Conservation (phyloP, 2,797 vertebrate genomes). For the Selene dorsalis region DNA sequence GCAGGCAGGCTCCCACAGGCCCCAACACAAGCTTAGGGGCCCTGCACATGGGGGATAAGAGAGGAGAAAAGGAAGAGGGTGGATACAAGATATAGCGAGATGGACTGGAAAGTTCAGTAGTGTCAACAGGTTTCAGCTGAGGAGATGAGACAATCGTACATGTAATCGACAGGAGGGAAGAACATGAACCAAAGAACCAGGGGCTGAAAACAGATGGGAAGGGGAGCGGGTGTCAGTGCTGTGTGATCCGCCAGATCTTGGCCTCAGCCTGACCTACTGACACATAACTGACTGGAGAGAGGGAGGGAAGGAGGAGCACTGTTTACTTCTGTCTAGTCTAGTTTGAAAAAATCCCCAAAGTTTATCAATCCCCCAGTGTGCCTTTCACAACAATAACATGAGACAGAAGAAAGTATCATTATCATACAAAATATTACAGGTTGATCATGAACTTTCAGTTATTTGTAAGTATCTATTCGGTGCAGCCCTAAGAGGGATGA, state of each 20-base stretch:
- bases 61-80: constrained; percentile 6
- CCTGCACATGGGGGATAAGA: not conserved
- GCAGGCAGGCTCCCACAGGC: constrained; percentile 70
- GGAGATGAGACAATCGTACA: not conserved
- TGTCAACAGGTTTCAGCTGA: constrained; percentile 47
- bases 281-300: constrained; percentile 26
- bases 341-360: not conserved
- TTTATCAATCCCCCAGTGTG: not conserved
- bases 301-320: not conserved
- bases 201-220: not conserved
- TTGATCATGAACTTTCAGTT: not conserved
- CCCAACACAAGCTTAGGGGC: constrained; percentile 40
- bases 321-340: not conserved
- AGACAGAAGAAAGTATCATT: too few species aligned
- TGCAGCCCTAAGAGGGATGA: not conserved
- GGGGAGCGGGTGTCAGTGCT: not conserved
- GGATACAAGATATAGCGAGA: constrained; percentile 9
- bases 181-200: not conserved
- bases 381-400: not conserved
- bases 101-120: constrained; percentile 40
- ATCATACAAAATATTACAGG: not conserved
- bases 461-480: not conserved
- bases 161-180: not conserved
- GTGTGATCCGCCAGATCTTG: constrained; percentile 27
- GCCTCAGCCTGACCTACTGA: constrained; percentile 57